These are phyloP conservation scores for Drosophila busckii DNA, from an alignment of 1,140 invertebrate genomes.

Conservation along the genomic window DNA sequence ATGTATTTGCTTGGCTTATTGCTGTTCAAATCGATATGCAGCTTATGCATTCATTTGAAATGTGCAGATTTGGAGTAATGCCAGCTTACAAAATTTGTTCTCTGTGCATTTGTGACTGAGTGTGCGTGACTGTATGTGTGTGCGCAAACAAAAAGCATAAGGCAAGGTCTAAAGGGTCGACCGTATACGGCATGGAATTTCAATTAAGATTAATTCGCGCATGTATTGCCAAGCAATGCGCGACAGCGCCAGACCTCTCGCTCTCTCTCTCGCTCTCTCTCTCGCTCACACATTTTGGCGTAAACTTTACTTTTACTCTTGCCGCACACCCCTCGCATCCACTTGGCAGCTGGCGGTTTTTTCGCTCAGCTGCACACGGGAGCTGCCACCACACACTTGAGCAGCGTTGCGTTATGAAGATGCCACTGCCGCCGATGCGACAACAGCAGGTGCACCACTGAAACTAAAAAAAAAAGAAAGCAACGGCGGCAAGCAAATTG, in stretches of 20 bases:
- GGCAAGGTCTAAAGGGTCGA: constrained; percentile 34
- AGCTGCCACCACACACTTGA: constrained; percentile 62
- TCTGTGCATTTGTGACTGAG: background rate
- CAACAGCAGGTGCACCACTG: constrained; percentile 36
- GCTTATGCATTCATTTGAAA: no score
- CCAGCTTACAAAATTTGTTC: no score
- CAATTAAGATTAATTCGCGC: constrained; percentile 77
- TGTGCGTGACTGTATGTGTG: constrained; percentile 7
- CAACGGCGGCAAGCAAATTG: constrained; percentile 63
- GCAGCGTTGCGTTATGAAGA: constrained; percentile 67
- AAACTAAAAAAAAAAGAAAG: no score
- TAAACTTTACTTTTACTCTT: no score
- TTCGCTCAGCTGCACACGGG: constrained; percentile 63
- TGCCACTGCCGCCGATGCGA: constrained; percentile 8
- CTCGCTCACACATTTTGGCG: no score
- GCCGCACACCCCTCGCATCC: constrained; percentile 1
- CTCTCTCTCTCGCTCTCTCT: no score
- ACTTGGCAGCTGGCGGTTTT: constrained; percentile 55
- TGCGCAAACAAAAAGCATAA: constrained; percentile 35
- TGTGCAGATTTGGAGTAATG: no score
- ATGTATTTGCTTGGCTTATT: no score
- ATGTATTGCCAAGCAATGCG: constrained; percentile 40
- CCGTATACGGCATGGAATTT: constrained; percentile 67
- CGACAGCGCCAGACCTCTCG: no score
- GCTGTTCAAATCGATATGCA: no score